A percentile compares a stretch with the other conserved stretches of the same genome.
These are phyloP conservation scores for Drosophila bipectinata DNA, from an alignment of 1,140 invertebrate genomes.

Conservation along the genomic window DNA sequence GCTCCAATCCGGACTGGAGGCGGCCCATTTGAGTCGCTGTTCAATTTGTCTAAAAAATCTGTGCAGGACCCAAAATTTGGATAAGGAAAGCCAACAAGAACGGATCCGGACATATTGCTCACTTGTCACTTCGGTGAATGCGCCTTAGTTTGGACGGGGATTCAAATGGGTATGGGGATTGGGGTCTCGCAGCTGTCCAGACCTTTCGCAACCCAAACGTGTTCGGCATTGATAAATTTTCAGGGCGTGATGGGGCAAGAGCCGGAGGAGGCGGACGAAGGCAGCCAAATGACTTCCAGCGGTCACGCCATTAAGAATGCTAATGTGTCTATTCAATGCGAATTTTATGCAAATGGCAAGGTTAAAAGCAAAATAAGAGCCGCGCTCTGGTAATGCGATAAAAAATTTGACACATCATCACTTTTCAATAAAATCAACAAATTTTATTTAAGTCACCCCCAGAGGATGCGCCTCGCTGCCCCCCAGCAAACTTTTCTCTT, in stretches of 20 bases:
- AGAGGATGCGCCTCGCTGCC: conserved; percentile 65
- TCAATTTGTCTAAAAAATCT: conserved; percentile 71
- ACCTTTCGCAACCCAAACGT: conserved; percentile 63
- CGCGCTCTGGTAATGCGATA: conserved; percentile 75
- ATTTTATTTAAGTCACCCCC: conserved; percentile 80
- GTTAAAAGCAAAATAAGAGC: conserved; percentile 80
- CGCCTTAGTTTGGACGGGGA: conserved; percentile 26
- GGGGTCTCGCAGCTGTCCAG: conserved; percentile 5
- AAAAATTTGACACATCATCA: conserved; percentile 82
- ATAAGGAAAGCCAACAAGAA: conserved; percentile 27
- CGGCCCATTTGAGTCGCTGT: conserved; percentile 72
- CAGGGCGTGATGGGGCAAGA: conserved; percentile 50
- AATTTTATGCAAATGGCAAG: conserved; percentile 81
- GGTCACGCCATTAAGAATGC: conserved; percentile 76
- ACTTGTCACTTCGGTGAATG: conserved; percentile 75
- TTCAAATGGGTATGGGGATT: conserved; percentile 2
- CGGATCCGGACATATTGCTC: conserved; percentile 68
- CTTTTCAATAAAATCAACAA: conserved; percentile 82
- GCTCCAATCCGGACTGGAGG: conserved; percentile 28
- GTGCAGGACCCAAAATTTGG: conserved; percentile 10
- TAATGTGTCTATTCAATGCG: conserved; percentile 81
- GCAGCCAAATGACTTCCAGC: conserved; percentile 61
- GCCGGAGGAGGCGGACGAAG: not conserved
- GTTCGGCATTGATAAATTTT: conserved; percentile 75
- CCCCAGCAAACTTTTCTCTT: conserved; percentile 29